Base-by-base conservation (phyloP, 2,797 vertebrate genomes). In the Zalophus californianus region DNA sequence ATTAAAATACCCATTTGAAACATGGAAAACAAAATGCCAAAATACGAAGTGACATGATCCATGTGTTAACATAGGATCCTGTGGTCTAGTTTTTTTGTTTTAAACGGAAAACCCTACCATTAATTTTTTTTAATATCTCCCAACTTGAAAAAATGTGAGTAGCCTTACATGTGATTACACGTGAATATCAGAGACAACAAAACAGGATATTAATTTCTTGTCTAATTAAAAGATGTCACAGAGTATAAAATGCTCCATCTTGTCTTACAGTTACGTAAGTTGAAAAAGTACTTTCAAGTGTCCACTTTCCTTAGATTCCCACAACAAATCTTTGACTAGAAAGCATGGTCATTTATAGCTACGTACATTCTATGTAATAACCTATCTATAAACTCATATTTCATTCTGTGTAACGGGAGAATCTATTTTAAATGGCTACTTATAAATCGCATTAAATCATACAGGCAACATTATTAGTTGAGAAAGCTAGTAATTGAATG, bases 401-500 rank as follows among this genome's bases (percentile, higher is more conserved):
- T 96, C 41, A 90, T 52, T 84, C 0, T 88, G 66, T 44, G n/a
- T 56, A 80, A 91, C n/a, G 11, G 64, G 16, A 86, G 62, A 94
- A 80, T 87, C 9, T 79, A 96, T 95, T 92, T 94, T 96, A 96
- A 97, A 18, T 92, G 80, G 54, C 25, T 96, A 66, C 82, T 96
- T 86, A 75, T 92, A 97, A 82, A 83, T 58, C 48, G 52, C 9
- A 7, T 68, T 93, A 93, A 91, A 87, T 93, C 66, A 93, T 90
- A 68, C 18, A 56, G 54, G 58, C 60, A 92, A 79, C 96, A 83
- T 90, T 94, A 91, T 94, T 96, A 79, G 54, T 90, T 94, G 54
- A 96, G 44, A 88, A 96, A 85, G 21, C 50, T 80, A 83, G 60
- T 91, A 85, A 92, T 21, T 94, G 93, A 94, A 88, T 92, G 54